Evolutionary conservation across 2,888 invertebrate genomes (phyloP).

Genomic region (Chrysomela aeneicollis): DNA sequence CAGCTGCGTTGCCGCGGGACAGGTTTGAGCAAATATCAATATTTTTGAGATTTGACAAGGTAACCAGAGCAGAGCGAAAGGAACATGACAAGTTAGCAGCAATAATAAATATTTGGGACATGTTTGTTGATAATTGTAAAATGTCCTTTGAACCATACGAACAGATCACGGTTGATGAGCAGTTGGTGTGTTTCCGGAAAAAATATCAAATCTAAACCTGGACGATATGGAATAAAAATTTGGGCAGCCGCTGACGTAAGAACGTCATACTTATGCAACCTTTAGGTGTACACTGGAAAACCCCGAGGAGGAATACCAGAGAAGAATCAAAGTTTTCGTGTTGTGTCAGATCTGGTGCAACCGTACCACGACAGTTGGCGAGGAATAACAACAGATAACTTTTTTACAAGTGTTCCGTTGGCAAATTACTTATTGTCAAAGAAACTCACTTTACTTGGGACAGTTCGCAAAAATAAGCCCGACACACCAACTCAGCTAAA

Average conservation of each 20-base stretch:
- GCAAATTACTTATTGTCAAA: conserved; percentile 28
- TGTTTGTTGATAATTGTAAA: conserved; percentile 28
- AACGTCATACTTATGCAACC: conserved; percentile 38
- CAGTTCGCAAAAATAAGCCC: conserved; percentile 26
- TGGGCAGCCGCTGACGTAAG: conserved; percentile 38
- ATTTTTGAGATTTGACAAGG: conserved; percentile 27
- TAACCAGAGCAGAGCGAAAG: conserved; percentile 25
- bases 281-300: conserved; percentile 39
- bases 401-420: conserved; percentile 28
- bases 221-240: conserved; percentile 37
- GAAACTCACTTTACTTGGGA: conserved; percentile 30
- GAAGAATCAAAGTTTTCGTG: conserved; percentile 33
- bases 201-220: conserved; percentile 40
- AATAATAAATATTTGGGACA: conserved; percentile 27
- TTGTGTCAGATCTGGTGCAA: conserved; percentile 26
- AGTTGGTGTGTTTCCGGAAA: conserved; percentile 36
- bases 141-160: conserved; percentile 35
- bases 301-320: conserved; percentile 20
- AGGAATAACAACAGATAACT: conserved; percentile 34
- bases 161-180: conserved; percentile 38
- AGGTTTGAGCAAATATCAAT: conserved; percentile 21
- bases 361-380: conserved; percentile 28
- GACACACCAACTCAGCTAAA: conserved; percentile 22
- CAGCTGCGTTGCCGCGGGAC: conserved; percentile 15
- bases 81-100: conserved; percentile 31